A percentile compares a stretch with the other conserved stretches of the same genome.
phyloP scores from a whole-genome alignment of 2,797 vertebrate species.

The Gadopsis bispinosus region DNA sequence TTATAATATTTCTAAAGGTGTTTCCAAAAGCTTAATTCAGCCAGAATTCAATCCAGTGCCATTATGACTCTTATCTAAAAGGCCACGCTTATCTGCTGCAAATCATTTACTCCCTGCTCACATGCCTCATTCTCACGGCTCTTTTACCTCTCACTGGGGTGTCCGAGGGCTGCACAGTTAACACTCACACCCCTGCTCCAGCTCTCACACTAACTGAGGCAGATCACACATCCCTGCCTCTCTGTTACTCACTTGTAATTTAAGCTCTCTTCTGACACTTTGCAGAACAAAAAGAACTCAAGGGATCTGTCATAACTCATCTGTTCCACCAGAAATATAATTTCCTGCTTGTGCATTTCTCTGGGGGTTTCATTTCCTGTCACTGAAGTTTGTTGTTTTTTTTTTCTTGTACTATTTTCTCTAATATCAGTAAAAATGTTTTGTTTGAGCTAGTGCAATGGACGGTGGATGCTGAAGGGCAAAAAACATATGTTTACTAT shows the following conservation, averaged over 20 bases:
- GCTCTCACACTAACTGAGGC: conserved; percentile 66
- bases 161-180: conserved; percentile 65
- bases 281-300: conserved; percentile 71
- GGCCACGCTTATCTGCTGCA: conserved; percentile 58
- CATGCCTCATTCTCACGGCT: conserved; percentile 62
- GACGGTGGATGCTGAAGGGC: conserved; percentile 9
- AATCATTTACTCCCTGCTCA: conserved; percentile 69
- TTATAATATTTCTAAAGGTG: conserved; percentile 29
- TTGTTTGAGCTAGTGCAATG: conserved; percentile 15
- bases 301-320: conserved; percentile 61
- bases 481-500: conserved; percentile 10
- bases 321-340: conserved; percentile 59
- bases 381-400: conserved; percentile 15
- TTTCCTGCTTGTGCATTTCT: conserved; percentile 72
- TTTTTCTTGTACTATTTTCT: conserved; percentile 26
- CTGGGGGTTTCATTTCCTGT: conserved; percentile 74
- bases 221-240: conserved; percentile 63
- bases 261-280: conserved; percentile 58
- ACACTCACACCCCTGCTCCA: conserved; percentile 71
- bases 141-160: conserved; percentile 76
- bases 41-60: conserved; percentile 31
- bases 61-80: conserved; percentile 68
- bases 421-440: conserved; percentile 44
- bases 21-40: conserved; percentile 52
- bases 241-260: conserved; percentile 66